phyloP scores from a whole-genome alignment of 1,140 invertebrate genomes.

The Diorhabda carinulata region DNA sequence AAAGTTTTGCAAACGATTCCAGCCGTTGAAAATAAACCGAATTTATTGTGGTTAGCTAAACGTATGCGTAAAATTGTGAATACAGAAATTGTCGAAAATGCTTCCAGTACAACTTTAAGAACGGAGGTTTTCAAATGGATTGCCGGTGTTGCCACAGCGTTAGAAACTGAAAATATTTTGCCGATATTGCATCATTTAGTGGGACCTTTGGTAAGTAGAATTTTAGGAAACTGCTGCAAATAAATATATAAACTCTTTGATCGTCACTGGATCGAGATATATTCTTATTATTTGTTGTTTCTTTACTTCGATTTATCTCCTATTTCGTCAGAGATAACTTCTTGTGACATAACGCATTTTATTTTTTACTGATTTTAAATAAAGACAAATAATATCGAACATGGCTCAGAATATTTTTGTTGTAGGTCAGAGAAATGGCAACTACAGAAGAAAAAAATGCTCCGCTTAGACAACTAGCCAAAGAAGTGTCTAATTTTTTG shows the following conservation, averaged over 20 bases:
- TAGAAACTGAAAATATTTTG: slow-evolving; percentile 54
- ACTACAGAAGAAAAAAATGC: slow-evolving; percentile 55
- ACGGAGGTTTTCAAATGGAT: slow-evolving; percentile 71
- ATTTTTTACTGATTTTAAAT: no score
- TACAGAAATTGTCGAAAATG: slow-evolving; percentile 63
- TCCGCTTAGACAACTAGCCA: slow-evolving; percentile 56
- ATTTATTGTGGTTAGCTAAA: slow-evolving; percentile 65
- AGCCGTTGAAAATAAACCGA: slow-evolving; percentile 42
- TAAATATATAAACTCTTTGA: no score
- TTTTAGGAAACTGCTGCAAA: no score
- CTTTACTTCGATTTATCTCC: no score
- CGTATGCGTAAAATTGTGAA: slow-evolving; percentile 67
- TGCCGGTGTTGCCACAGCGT: slow-evolving; percentile 59
- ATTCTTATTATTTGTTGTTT: no score
- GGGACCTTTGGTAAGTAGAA: slow-evolving; percentile 52
- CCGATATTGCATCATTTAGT: slow-evolving; percentile 57
- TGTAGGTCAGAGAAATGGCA: slow-evolving; percentile 57
- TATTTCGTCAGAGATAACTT: no score
- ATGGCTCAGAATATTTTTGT: background rate
- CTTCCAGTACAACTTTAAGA: slow-evolving; percentile 56
- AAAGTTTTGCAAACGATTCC: slow-evolving; percentile 57
- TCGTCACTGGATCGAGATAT: no score
- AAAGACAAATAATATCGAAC: no score
- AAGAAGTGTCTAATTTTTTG: slow-evolving; percentile 62
- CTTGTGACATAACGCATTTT: no score